Evolutionary conservation across 2,797 vertebrate species (phyloP), one percentile per base, ranked within the genome.

Genomic region (Ibycter americanus): DNA sequence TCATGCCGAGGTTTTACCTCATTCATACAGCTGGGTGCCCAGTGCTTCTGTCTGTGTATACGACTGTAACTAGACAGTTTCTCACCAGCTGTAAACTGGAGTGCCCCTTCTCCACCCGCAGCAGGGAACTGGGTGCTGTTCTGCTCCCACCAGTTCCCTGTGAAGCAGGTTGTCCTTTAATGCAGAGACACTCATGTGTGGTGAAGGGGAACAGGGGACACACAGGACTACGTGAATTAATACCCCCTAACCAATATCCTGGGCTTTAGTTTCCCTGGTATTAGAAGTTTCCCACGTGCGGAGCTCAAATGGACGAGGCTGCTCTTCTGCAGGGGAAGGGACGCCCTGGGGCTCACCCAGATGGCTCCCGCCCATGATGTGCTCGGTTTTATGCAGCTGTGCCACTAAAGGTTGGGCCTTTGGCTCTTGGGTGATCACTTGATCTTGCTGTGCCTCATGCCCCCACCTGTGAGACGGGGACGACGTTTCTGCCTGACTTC

Each of bases 401-500:
- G 56, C 12, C 38, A 34, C 21, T 31, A 40, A 12, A 80, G 32
- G 7, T 49, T 81, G 55, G n/a, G 16, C 13, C n/a, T 95, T 87
- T 62, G 42, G 15, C 22, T 74, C 68, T 54, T 80, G 17, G 12
- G 7, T 7, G 6, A 49, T 73, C 16, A 22, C 29, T 94, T 81
- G 74, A 49, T 72, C 40, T 47, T 83, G 20, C 34, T 70, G 16
- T 83, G 62, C 38, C n/a, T 88, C 16, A 15, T 71, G 10, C 71
- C 29, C 22, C 19, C 14, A 9, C 29, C 63, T 65, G 16, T 78
- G 58, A 81, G 38, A 62, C 22, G 22, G 22, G 51, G 15, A 58
- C 88, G n/a, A 73, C 17, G 40, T 34, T 90, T 94, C 71, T 96
- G 58, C 26, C 26, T 61, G 26, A 46, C 17, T 86, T 78, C 27